These are phyloP conservation scores for Machaerirhynchus nigripectus DNA, from an alignment of 2,113 vertebrate species.

Conservation along the genomic window DNA sequence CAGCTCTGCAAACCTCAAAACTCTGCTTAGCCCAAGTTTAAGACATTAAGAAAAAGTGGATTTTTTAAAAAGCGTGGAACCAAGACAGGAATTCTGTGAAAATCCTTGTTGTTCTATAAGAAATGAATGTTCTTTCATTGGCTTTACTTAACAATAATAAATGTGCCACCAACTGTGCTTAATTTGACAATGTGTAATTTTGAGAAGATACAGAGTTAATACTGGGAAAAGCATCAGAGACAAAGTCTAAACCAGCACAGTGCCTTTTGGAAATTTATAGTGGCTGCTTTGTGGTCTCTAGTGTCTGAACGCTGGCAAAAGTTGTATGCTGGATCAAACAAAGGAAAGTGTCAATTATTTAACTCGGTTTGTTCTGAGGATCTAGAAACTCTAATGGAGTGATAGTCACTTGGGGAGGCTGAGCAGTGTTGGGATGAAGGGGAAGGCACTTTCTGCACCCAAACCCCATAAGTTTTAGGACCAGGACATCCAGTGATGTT, in stretches of 20 bases:
- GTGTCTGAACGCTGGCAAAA: not conserved
- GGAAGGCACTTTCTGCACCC: not conserved
- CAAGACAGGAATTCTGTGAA: not conserved
- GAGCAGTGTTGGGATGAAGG: not conserved
- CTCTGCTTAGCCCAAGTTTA: slow-evolving; percentile 69
- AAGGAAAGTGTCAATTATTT: not conserved
- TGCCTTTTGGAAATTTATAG: not conserved
- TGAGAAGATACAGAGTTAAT: not conserved
- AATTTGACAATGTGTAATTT: slow-evolving; percentile 8
- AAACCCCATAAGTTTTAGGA: not conserved
- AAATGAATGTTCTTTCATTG: not conserved
- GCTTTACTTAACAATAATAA: not conserved
- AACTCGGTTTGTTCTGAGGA: not conserved
- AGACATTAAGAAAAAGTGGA: slow-evolving; percentile 60
- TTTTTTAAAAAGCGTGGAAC: not conserved
- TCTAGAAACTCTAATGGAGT: not conserved
- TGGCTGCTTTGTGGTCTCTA: not conserved
- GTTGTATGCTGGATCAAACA: not conserved
- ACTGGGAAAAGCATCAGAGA: not conserved
- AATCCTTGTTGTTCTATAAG: not conserved
- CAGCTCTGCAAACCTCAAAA: slow-evolving; percentile 71
- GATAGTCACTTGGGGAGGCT: not conserved
- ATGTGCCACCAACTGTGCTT: not conserved
- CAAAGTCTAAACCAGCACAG: not conserved
- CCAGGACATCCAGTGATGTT: not conserved